phyloP scores from a whole-genome alignment of 2,797 vertebrate species.

The Vultur gryphus region DNA sequence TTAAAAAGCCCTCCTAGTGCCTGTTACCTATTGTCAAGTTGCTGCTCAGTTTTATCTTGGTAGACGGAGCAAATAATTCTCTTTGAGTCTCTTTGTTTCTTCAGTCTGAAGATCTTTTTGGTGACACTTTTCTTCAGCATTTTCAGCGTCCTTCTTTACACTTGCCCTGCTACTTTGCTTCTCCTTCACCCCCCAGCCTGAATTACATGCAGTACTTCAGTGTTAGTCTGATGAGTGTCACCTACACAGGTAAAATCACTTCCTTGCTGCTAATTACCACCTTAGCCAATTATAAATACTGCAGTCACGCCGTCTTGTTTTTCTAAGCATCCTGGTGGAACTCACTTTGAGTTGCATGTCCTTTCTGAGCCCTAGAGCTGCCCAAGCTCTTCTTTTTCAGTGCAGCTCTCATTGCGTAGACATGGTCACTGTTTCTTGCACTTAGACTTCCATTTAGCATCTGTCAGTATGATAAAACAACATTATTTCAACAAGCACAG shows the following conservation, averaged over 20 bases:
- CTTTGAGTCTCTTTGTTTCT: neutral
- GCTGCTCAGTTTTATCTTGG: neutral
- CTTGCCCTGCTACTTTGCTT: neutral
- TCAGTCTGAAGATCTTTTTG: neutral
- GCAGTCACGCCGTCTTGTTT: neutral
- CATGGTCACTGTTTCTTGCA: neutral
- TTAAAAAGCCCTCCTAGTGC: neutral
- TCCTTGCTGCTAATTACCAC: neutral
- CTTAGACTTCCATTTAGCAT: neutral
- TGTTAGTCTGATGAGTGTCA: neutral
- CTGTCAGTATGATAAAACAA: neutral
- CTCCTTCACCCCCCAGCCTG: neutral
- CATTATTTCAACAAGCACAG: neutral
- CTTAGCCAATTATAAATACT: neutral
- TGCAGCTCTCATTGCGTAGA: neutral
- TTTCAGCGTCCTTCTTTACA: neutral
- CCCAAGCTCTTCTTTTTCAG: neutral
- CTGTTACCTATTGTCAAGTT: neutral
- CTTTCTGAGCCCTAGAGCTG: neutral
- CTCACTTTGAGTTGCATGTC: neutral
- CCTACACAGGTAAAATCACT: neutral
- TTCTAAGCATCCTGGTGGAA: neutral
- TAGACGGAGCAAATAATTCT: neutral
- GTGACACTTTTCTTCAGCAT: neutral
- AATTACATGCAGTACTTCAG: neutral